Evolutionary conservation across 2,797 vertebrate genomes (phyloP), one percentile per base, ranked within the genome.

Genomic region (Jordanella pulchra): DNA sequence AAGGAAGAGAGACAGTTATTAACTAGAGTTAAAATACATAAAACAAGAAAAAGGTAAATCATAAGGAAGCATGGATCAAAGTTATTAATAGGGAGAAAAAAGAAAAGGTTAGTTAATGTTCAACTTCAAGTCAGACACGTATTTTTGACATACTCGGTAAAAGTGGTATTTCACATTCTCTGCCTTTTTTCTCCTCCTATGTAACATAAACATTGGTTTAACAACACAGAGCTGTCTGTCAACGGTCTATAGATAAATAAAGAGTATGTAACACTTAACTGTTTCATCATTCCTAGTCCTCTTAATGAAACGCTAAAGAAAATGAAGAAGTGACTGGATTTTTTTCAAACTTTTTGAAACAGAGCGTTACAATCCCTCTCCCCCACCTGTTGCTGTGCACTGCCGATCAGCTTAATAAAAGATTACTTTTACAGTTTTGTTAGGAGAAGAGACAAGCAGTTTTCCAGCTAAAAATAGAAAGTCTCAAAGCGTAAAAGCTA

Each of bases 11-110:
- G 61, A 81, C 85, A 68, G 77, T 88, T 85, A 89, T 69, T 65
- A 87, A 89, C 80, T 47, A 78, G 39, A 44, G 88, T 91, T 82
- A 84, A 81, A 84, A 53, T 28, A 87, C 9, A 53, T 63, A 84
- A 44, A 86, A 84, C 86, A 84, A 89, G 76, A 65, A 87, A 87
- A 91, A 74, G 84, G 75, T 83, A 90, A 94, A 92, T 84, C 35
- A 89, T 89, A 86, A 89, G 79, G 69, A 93, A 92, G 90, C 81
- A 90, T 89, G 56, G 65, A 55, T 76, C 64, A 88, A 91, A 90
- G 91, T 84, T 68, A 90, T 73, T 71, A 65, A 86, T 77, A 86
- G 73, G n/a, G 79, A 88, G 75, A 48, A 66, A 84, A 84, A 79
- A 80, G 28, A 75, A 81, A 84, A 79, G 76, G 72, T 90, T 85